Percentiles rank a stretch among this genome's conserved stretches.
Evolutionary conservation across 2,888 invertebrate genomes (phyloP).

Genomic region (Mactromeris polynyma): DNA sequence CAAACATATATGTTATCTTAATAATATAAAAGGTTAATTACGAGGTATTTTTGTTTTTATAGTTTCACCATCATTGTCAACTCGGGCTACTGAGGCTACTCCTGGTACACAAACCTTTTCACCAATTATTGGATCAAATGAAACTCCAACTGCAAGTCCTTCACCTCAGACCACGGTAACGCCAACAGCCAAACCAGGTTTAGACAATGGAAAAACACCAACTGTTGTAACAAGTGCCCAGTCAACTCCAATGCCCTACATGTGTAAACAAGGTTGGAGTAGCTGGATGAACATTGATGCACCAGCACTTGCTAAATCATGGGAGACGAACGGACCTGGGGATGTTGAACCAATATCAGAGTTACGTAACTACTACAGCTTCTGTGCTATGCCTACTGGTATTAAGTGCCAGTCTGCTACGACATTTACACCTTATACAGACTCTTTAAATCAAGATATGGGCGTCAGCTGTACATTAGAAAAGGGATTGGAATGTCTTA

Average conservation of each 20-base stretch:
- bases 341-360: constrained; percentile 75
- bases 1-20: too few species aligned
- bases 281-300: constrained; percentile 78
- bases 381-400: constrained; percentile 79
- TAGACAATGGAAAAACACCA: constrained; percentile 19
- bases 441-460: constrained; percentile 72
- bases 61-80: constrained; percentile 37
- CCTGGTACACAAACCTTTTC: constrained; percentile 40
- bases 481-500: constrained; percentile 91
- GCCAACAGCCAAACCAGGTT: constrained; percentile 55
- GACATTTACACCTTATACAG: constrained; percentile 70
- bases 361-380: constrained; percentile 75
- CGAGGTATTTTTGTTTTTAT: too few species aligned
- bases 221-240: constrained; percentile 45
- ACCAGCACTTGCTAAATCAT: constrained; percentile 58
- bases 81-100: constrained; percentile 25
- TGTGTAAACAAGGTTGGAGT: constrained; percentile 77
- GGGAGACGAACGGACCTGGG: constrained; percentile 69
- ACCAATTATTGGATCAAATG: constrained; percentile 20
- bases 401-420: constrained; percentile 79
- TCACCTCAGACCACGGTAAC: constrained; percentile 24
- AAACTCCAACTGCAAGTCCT: constrained; percentile 55
- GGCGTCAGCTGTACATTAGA: constrained; percentile 88
- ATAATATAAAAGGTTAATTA: too few species aligned
- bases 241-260: constrained; percentile 65